Evolutionary conservation across 2,888 invertebrate species (phyloP).

Genomic region (Xiphydria camelus): DNA sequence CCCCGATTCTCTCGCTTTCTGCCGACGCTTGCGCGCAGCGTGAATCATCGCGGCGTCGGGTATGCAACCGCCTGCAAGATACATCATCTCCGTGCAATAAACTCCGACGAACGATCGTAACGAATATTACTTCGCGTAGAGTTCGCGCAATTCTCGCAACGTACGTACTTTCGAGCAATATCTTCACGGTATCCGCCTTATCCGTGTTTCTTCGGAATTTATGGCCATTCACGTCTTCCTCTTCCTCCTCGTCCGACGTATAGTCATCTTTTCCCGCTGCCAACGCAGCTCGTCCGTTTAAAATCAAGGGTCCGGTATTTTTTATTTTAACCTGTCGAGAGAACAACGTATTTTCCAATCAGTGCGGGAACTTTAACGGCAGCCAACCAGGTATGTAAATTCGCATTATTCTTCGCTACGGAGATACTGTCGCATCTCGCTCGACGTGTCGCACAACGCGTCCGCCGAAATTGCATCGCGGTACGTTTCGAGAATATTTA

Average conservation of each 20-base stretch:
- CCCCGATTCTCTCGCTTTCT: slow-evolving; percentile 86
- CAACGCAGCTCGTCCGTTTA: slow-evolving; percentile 82
- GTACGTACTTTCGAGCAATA: slow-evolving; percentile 74
- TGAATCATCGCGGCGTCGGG: slow-evolving; percentile 98
- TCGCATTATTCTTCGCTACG: too few relatives aligned
- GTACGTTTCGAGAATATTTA: too few relatives aligned
- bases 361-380: too few relatives aligned
- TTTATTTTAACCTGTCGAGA: slow-evolving; percentile 62
- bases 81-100: too few relatives aligned
- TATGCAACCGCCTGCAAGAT: slow-evolving; percentile 73
- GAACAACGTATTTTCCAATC: slow-evolving; percentile 27
- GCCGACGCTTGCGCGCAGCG: slow-evolving; percentile 92
- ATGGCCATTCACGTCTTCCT: slow-evolving; percentile 58
- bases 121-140: too few relatives aligned
- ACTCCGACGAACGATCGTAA: too few relatives aligned
- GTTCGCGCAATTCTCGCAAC: too few relatives aligned
- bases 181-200: slow-evolving; percentile 71
- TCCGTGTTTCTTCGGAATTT: slow-evolving; percentile 59
- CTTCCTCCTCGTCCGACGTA: slow-evolving; percentile 68
- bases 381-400: too few relatives aligned
- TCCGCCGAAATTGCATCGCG: too few relatives aligned
- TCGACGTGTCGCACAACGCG: too few relatives aligned
- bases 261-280: slow-evolving; percentile 74
- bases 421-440: too few relatives aligned
- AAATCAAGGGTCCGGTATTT: slow-evolving; percentile 66